phyloP scores from a whole-genome alignment of 2,113 vertebrate species.

The Piaya cayana region DNA sequence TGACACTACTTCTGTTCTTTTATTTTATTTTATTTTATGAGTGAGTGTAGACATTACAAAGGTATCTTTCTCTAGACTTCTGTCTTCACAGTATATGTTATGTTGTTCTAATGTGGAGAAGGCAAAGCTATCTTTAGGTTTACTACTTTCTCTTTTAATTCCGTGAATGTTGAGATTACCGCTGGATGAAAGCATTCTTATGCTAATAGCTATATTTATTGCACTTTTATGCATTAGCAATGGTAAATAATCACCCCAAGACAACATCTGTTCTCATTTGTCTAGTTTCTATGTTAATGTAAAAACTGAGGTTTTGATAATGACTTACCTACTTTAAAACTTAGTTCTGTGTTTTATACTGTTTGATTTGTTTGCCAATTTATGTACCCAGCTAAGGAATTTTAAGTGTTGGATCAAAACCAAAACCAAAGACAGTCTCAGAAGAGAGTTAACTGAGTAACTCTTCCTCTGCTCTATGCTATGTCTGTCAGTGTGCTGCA shows the following conservation, averaged over 20 bases:
- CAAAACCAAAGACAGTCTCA: background rate
- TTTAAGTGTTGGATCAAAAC: background rate
- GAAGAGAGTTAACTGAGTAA: background rate
- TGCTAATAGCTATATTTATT: slow-evolving; percentile 40
- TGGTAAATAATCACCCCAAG: background rate
- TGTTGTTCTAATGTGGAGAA: background rate
- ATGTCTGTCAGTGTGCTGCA: background rate
- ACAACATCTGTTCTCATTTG: slow-evolving; percentile 13
- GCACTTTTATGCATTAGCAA: background rate
- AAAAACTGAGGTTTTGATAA: background rate
- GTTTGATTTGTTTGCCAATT: background rate
- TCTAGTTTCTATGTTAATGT: slow-evolving; percentile 13
- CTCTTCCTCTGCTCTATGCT: background rate
- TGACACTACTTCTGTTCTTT: background rate
- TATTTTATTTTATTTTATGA: background rate
- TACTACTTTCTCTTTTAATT: background rate
- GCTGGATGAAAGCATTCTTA: background rate
- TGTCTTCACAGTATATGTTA: background rate
- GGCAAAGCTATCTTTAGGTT: background rate
- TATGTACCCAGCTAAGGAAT: background rate
- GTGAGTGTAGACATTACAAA: background rate
- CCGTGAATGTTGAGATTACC: background rate
- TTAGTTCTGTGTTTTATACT: background rate
- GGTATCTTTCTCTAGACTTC: background rate
- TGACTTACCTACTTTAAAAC: background rate